Evolutionary conservation across 2,888 invertebrate genomes (phyloP), one percentile per base, ranked within the genome.

Genomic region (Euplagia quadripunctaria): DNA sequence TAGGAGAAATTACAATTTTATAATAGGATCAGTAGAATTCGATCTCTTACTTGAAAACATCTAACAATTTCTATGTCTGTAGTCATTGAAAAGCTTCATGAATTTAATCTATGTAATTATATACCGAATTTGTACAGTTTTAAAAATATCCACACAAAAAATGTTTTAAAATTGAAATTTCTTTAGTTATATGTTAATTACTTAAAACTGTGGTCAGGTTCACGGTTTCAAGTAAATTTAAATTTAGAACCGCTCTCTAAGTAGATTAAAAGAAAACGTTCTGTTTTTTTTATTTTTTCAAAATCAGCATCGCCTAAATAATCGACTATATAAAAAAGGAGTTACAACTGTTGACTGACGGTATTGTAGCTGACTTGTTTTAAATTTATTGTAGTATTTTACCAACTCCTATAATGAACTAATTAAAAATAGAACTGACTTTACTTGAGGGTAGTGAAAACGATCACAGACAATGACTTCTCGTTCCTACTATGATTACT

Each of bases 401-500:
- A 12, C 14, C 3, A 9, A 4, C 43, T 6, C 31, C 31, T 31
- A 31, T 1, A 14, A 14, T 20, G 12, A 20, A 61, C 20, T 31
- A 0, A 31, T 61, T 31, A 14, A 6, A 31, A 31, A 61, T 61
- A 61, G 1, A 61, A 61, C 20, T 31, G 61, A 11, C 12, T 58
- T 65, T 68, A 69, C 41, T 71, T 73, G 51, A 73, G 14, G 68
- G 63, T n/a, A 68, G 71, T 58, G 67, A 75, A 75, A 75, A 68
- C 75, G 74, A 68, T 79, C 73, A 75, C 68, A 58, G 77, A 58
- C 75, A 73, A 79, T 76, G 70, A 81, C 68, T 75, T 84, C 82
- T 85, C 71, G 87, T 88, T 88, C 88, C 88, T 88, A 88, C 75
- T 86, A 85, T 68, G 72, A 73, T 82, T 76, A 79, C 78, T 77